Evolutionary conservation across 1,140 invertebrate species (phyloP), one percentile per base, ranked within the genome.

Genomic region (Penaeus indicus): DNA sequence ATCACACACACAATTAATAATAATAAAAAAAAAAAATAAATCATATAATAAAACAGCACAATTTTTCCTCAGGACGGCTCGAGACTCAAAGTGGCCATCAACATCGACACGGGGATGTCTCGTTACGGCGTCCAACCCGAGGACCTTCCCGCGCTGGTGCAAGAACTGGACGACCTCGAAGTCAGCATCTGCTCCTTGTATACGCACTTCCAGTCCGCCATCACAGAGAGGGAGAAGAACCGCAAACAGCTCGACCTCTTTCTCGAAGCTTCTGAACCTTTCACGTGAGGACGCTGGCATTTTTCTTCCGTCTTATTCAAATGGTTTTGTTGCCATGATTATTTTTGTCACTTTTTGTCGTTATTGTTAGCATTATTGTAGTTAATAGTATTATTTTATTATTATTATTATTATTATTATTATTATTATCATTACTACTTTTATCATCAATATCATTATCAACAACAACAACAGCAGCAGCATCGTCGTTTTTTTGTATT

Each of bases 41-140:
- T 42, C 5, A 1, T 42, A 42, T 4, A 42, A 42, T 4, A 42
- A 4, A 42, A 42, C 7, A 42, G 5, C 38, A 42, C 38, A 1
- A 1, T 8, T 4, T 42, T 22, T 25, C 16, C 42, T 16, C 86
- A 90, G 90, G 86, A 90, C 42, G 86, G 86, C 21, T 86, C 86
- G 38, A 63, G 83, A 22, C 80, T 90, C 21, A 42, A 67, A 79
- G 90, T 90, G 64, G 86, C 86, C 78, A 86, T 90, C 63, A 88
- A 90, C 83, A 82, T 90, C 27, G 90, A 90, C 82, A 90, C 90
- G 21, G 90, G 86, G 16, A 90, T 90, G 90, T 90, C 90, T 42
- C 61, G 90, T 16, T 90, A 86, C 22, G 90, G 90, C 21, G 86
- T 88, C 5, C 90, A 90, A 64, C 90, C 90, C n/a, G 27, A 85